phyloP scores from a whole-genome alignment of 2,113 vertebrate genomes.

The Dryoscopus gambensis region DNA sequence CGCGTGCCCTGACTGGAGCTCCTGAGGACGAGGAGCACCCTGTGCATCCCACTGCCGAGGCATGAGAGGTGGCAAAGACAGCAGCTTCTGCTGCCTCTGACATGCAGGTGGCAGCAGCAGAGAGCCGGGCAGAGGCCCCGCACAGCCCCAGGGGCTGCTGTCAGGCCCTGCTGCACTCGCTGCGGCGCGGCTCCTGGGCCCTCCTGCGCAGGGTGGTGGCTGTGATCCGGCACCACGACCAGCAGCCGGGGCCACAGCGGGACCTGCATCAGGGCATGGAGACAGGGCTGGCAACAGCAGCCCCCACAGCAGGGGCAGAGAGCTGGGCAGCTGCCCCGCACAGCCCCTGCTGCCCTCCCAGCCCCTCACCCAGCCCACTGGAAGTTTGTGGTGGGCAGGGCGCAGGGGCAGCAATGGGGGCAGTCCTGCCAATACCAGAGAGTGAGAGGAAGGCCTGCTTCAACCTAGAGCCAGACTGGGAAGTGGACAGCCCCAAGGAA shows the following conservation, averaged over 20 bases:
- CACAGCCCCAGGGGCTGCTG: neutral
- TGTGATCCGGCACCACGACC: neutral
- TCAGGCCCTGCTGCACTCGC: neutral
- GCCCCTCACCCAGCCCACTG: neutral
- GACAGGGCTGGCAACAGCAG: neutral
- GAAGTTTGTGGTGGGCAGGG: neutral
- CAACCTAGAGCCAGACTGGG: neutral
- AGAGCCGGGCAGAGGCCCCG: neutral
- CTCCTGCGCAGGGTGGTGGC: neutral
- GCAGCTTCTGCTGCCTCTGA: neutral
- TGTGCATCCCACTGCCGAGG: neutral
- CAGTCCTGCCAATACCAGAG: neutral
- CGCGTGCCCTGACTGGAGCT: too few relatives aligned
- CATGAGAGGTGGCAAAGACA: neutral
- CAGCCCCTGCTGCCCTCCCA: neutral
- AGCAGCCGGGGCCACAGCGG: neutral
- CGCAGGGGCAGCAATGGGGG: neutral
- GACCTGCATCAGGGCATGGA: neutral
- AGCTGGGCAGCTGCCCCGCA: neutral
- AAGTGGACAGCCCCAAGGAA: too few relatives aligned
- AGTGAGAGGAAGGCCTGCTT: too few relatives aligned
- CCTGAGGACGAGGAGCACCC: neutral
- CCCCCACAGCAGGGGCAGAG: neutral
- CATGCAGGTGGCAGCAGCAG: neutral
- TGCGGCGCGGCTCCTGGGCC: neutral